These are phyloP conservation scores for Aphelenchoides fujianensis DNA, from an alignment of 1,140 invertebrate species.

Conservation along the genomic window DNA sequence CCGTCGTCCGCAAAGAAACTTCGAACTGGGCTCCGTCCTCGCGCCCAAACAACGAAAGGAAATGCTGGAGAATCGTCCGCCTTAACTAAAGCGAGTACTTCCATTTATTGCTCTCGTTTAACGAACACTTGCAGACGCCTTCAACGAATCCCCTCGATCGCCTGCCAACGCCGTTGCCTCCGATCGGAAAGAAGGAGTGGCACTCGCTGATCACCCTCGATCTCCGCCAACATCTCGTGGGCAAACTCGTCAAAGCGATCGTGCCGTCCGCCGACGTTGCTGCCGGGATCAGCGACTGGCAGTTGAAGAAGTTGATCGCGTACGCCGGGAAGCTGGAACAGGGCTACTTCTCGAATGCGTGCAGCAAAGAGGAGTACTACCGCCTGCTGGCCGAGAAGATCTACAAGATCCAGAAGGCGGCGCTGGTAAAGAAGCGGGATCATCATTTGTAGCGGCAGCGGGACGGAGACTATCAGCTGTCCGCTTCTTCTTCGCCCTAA, in stretches of 20 bases:
- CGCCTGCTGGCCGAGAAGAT: constrained; percentile 96
- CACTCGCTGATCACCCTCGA: constrained; percentile 90
- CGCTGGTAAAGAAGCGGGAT: constrained; percentile 70
- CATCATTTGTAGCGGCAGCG: not conserved
- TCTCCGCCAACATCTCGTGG: constrained; percentile 93
- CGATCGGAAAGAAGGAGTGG: constrained; percentile 99
- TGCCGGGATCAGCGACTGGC: constrained; percentile 83
- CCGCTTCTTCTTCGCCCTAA: too few relatives aligned
- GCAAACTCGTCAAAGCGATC: constrained; percentile 97
- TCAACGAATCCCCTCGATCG: constrained; percentile 74
- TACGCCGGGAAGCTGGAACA: constrained; percentile 97
- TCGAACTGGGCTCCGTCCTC: too few relatives aligned
- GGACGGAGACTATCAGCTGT: not conserved
- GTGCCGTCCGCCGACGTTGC: constrained; percentile 90
- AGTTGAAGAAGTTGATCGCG: constrained; percentile 92
- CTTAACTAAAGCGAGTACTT: too few relatives aligned
- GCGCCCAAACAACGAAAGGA: too few relatives aligned
- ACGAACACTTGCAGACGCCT: too few relatives aligned
- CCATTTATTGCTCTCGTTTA: too few relatives aligned
- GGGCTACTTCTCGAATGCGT: constrained; percentile 97
- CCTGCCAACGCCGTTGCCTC: too few relatives aligned
- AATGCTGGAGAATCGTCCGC: too few relatives aligned
- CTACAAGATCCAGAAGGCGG: constrained; percentile 98
- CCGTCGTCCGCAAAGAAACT: too few relatives aligned
- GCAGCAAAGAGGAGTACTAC: constrained; percentile 98